Conservation (phyloP, 2,888 invertebrate genomes). For the Alloplasta piceator region DNA sequence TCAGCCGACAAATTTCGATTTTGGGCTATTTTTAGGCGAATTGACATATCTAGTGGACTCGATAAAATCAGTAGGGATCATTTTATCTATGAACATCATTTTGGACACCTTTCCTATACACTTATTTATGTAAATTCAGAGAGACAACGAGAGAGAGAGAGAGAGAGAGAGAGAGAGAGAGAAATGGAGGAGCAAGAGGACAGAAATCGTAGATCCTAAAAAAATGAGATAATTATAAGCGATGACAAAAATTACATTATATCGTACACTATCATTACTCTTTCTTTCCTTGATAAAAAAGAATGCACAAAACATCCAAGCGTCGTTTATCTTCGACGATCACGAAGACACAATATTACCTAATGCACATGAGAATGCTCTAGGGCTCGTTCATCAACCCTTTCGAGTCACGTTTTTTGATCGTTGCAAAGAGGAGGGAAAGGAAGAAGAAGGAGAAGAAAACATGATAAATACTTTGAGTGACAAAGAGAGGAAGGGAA, state of each 20-base stretch:
- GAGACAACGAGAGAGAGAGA: conserved; percentile 1
- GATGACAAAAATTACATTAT: conserved; percentile 49
- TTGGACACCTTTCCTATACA: too few species aligned
- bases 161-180: background rate
- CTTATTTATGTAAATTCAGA: background rate
- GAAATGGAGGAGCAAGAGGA: background rate
- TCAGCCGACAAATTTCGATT: too few species aligned
- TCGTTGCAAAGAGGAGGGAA: conserved; percentile 3
- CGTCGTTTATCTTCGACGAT: background rate
- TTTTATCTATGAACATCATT: too few species aligned
- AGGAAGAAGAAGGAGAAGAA: conserved; percentile 9
- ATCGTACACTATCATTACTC: conserved; percentile 35
- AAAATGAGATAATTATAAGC: conserved; percentile 28
- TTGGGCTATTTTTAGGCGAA: too few species aligned
- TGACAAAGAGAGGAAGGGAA: background rate
- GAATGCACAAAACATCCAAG: background rate
- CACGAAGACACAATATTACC: too few species aligned
- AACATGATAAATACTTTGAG: conserved; percentile 4
- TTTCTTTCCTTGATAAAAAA: conserved; percentile 11
- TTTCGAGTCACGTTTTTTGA: conserved; percentile 54
- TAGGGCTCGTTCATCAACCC: background rate
- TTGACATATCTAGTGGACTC: too few species aligned
- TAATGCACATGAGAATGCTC: conserved; percentile 11
- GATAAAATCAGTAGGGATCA: too few species aligned
- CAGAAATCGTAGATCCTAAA: conserved; percentile 15